Conservation (phyloP, 2,113 vertebrate genomes). For the Helogale parvula region DNA sequence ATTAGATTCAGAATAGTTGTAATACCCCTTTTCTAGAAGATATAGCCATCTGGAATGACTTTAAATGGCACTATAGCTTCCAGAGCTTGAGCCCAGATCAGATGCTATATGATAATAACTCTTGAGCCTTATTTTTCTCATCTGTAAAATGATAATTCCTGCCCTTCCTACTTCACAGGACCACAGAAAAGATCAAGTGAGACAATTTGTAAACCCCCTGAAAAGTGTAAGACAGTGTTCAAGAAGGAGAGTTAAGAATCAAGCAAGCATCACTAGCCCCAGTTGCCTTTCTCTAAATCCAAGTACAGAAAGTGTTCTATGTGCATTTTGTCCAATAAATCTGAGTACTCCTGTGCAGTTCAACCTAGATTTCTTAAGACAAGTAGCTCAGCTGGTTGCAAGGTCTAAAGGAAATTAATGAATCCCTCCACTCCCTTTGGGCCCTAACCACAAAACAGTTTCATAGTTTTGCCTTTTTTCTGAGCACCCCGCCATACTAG, state of each 20-base stretch:
- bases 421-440: neutral
- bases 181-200: slow-evolving; percentile 36
- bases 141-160: slow-evolving; percentile 30
- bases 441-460: slow-evolving; percentile 32
- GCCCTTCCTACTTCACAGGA: neutral
- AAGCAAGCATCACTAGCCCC: neutral
- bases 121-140: slow-evolving; percentile 55
- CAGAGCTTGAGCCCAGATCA: slow-evolving; percentile 30
- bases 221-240: slow-evolving; percentile 10
- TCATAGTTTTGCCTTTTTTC: slow-evolving; percentile 52
- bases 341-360: slow-evolving; percentile 13
- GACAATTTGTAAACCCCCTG: slow-evolving; percentile 2
- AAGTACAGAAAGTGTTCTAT: neutral
- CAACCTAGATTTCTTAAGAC: slow-evolving; percentile 18
- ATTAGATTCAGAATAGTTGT: neutral
- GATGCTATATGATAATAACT: neutral
- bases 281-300: slow-evolving; percentile 49
- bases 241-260: slow-evolving; percentile 40
- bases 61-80: slow-evolving; percentile 35
- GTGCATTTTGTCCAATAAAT: slow-evolving; percentile 36
- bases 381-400: neutral
- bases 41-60: slow-evolving; percentile 1
- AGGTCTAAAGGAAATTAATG: slow-evolving; percentile 40
- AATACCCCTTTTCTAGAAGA: slow-evolving; percentile 1
- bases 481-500: neutral